Conservation (phyloP, 2,888 invertebrate genomes). For the Choreutis nemorana region DNA sequence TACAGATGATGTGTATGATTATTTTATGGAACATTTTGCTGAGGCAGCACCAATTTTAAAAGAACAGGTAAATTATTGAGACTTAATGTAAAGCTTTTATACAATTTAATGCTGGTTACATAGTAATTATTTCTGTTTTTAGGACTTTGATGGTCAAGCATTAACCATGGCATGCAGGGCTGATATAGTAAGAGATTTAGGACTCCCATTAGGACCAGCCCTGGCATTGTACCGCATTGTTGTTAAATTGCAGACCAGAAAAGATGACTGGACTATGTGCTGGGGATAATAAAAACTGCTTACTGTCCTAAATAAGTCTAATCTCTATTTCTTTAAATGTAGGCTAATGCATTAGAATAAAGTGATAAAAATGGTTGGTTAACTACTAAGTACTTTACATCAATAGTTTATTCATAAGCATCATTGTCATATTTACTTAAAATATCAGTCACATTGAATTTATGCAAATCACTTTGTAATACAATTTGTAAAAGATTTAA, state of each 20-base stretch:
- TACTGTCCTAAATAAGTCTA: background rate
- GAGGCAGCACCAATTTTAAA: conserved; percentile 82
- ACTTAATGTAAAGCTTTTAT: background rate
- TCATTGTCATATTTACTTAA: background rate
- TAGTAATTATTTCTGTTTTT: conserved; percentile 12
- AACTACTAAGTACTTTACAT: background rate
- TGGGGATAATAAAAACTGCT: conserved; percentile 63
- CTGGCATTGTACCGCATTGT: conserved; percentile 85
- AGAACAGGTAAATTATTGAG: conserved; percentile 71
- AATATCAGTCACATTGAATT: no score
- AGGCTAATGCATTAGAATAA: no score
- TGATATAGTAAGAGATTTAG: conserved; percentile 84
- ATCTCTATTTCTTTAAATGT: background rate
- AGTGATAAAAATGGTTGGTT: background rate
- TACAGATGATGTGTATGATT: conserved; percentile 81
- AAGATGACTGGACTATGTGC: conserved; percentile 75
- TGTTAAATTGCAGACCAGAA: conserved; percentile 80
- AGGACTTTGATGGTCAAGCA: conserved; percentile 93
- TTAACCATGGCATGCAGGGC: conserved; percentile 82
- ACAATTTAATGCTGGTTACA: conserved; percentile 14
- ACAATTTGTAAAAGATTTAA: conserved; percentile 3
- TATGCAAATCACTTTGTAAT: conserved; percentile 5
- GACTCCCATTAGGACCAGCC: conserved; percentile 87
- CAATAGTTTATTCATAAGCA: background rate
- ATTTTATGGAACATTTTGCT: conserved; percentile 79